Percentiles rank a stretch among this genome's conserved stretches.
These are phyloP conservation scores for Sabatieria punctata DNA, from an alignment of 2,888 invertebrate species.

Conservation along the genomic window DNA sequence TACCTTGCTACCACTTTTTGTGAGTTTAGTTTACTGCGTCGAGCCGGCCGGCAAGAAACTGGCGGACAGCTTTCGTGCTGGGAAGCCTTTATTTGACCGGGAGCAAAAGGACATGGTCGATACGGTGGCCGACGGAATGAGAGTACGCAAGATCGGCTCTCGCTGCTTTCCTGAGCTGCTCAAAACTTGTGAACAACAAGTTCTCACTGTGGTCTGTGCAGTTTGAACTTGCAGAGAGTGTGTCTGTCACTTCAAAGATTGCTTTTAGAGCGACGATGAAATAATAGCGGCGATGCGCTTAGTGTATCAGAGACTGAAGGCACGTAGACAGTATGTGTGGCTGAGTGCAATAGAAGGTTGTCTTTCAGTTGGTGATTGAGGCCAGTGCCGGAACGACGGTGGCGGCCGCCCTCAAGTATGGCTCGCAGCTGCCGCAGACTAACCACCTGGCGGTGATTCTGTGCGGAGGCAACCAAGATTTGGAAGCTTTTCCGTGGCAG, in stretches of 20 bases:
- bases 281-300: constrained; percentile 36
- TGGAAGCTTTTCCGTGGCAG: constrained; percentile 4
- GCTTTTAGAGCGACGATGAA: constrained; percentile 33
- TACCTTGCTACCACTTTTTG: neutral
- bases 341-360: constrained; percentile 36
- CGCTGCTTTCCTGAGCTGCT: constrained; percentile 35
- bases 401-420: constrained; percentile 31
- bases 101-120: constrained; percentile 32
- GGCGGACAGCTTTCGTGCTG: constrained; percentile 26
- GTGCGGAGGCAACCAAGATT: constrained; percentile 35
- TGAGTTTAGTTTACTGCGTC: constrained; percentile 30
- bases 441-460: constrained; percentile 33
- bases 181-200: constrained; percentile 31
- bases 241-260: neutral
- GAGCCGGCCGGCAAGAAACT: constrained; percentile 35
- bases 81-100: no score
- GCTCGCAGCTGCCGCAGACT: constrained; percentile 10
- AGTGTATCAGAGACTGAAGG: no score
- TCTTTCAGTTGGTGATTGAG: constrained; percentile 33
- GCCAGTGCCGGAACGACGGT: constrained; percentile 33
- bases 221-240: neutral
- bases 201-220: constrained; percentile 22
- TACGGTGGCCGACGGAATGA: constrained; percentile 38
- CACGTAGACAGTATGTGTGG: no score
- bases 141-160: constrained; percentile 35